phyloP scores from a whole-genome alignment of 2,113 vertebrate species.

The Eretmochelys imbricata region DNA sequence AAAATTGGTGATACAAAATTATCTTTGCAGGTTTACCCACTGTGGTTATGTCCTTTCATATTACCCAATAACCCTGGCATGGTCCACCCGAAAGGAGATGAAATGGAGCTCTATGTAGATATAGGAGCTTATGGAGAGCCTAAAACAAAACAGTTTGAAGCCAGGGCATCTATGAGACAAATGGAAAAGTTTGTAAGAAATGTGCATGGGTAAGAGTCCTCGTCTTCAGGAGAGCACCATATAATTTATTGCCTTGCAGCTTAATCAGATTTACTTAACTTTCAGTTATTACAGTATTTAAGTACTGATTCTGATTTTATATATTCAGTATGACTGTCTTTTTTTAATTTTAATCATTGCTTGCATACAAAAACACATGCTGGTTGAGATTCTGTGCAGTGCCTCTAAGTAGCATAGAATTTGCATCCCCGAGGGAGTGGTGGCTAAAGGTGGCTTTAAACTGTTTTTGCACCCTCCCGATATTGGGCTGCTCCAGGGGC shows the following conservation, averaged over 20 bases:
- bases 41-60: conserved; percentile 97
- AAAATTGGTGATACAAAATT: not conserved
- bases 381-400: not conserved
- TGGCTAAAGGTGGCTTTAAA: not conserved
- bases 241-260: not conserved
- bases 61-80: conserved; percentile 92
- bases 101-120: conserved; percentile 93
- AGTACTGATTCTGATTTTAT: not conserved
- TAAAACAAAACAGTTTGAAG: conserved; percentile 92
- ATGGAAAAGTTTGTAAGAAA: conserved; percentile 96
- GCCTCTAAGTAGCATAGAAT: not conserved
- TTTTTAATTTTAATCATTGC: not conserved
- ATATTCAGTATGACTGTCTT: not conserved
- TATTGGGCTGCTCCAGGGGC: not conserved
- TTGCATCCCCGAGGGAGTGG: not conserved
- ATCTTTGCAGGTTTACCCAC: conserved; percentile 90
- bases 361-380: fast-evolving
- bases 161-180: conserved; percentile 89
- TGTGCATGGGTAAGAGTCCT: conserved; percentile 89
- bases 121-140: conserved; percentile 96
- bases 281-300: not conserved
- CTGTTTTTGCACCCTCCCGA: not conserved
- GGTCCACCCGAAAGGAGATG: conserved; percentile 93
- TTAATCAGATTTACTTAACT: not conserved
- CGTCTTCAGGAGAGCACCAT: not conserved